Conservation (phyloP, 2,888 invertebrate genomes). For the Chalcis sispes region DNA sequence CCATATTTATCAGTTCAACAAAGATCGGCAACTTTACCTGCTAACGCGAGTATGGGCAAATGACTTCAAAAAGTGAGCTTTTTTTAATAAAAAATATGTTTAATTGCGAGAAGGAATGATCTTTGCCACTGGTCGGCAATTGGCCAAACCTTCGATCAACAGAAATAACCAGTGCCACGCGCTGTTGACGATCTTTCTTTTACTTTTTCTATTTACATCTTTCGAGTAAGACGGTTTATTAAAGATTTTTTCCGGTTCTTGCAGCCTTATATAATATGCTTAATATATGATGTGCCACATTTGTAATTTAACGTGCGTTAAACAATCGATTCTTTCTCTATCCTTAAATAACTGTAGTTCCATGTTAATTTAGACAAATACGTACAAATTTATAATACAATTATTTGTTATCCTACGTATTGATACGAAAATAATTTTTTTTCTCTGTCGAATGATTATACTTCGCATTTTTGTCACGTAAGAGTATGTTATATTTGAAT, state of each 20-base stretch:
- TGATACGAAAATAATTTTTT: slow-evolving; percentile 22
- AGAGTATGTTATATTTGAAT: slow-evolving; percentile 42
- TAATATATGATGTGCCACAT: slow-evolving; percentile 58
- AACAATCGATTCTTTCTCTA: slow-evolving; percentile 52
- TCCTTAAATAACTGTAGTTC: slow-evolving; percentile 45
- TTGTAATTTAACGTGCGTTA: slow-evolving; percentile 55
- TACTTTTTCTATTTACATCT: slow-evolving; percentile 21
- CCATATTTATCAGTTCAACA: slow-evolving; percentile 85
- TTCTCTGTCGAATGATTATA: slow-evolving; percentile 35
- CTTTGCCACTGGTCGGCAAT: slow-evolving; percentile 42
- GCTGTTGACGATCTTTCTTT: slow-evolving; percentile 51
- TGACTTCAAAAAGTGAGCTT: slow-evolving; percentile 65
- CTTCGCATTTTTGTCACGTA: slow-evolving; percentile 43
- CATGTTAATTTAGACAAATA: slow-evolving; percentile 25
- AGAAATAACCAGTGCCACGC: slow-evolving; percentile 39
- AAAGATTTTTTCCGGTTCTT: slow-evolving; percentile 45
- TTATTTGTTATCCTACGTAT: slow-evolving; percentile 35
- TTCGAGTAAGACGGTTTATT: slow-evolving; percentile 37
- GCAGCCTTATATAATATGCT: slow-evolving; percentile 50
- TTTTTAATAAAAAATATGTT: slow-evolving; percentile 26
- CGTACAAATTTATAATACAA: slow-evolving; percentile 48
- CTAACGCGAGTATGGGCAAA: slow-evolving; percentile 85
- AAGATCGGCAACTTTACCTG: slow-evolving; percentile 92
- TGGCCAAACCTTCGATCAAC: slow-evolving; percentile 29
- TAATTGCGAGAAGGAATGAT: slow-evolving; percentile 42